Evolutionary conservation across 1,140 invertebrate genomes (phyloP).

Genomic region (Trypoxylus dichotomus): DNA sequence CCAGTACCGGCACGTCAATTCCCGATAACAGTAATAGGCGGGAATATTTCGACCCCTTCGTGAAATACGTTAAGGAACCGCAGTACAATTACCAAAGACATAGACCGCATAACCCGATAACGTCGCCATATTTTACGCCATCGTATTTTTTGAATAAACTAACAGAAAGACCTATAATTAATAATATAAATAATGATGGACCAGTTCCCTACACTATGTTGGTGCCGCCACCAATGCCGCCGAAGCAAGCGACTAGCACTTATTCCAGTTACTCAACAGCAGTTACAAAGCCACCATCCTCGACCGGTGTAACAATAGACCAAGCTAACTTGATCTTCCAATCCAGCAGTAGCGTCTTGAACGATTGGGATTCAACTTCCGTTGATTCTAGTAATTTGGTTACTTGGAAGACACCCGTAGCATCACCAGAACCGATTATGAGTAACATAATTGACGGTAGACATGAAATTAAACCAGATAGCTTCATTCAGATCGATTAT

Average conservation of each 20-base stretch:
- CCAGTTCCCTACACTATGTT: conserved; percentile 64
- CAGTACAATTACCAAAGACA: conserved; percentile 51
- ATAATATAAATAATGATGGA: conserved; percentile 49
- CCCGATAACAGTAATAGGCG: conserved; percentile 45
- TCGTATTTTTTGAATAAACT: conserved; percentile 48
- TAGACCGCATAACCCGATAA: conserved; percentile 43
- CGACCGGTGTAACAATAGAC: conserved; percentile 56
- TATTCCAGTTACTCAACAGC: neutral
- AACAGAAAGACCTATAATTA: conserved; percentile 54
- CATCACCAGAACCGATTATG: neutral
- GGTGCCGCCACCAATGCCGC: conserved; percentile 63
- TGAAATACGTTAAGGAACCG: conserved; percentile 58
- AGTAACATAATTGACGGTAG: conserved; percentile 15
- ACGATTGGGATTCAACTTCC: conserved; percentile 32
- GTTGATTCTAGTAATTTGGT: conserved; percentile 47
- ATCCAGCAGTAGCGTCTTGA: conserved; percentile 54
- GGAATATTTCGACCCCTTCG: conserved; percentile 55
- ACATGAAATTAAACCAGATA: conserved; percentile 1
- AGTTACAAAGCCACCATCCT: conserved; percentile 30
- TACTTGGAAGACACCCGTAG: conserved; percentile 49
- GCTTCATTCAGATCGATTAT: neutral
- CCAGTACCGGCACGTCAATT: conserved; percentile 54
- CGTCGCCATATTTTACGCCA: conserved; percentile 45
- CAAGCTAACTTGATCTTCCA: conserved; percentile 67
- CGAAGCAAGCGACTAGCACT: neutral